Percentiles rank a stretch among this genome's conserved stretches.
phyloP scores from a whole-genome alignment of 2,113 vertebrate genomes.

The Poeciliopsis prolifica region DNA sequence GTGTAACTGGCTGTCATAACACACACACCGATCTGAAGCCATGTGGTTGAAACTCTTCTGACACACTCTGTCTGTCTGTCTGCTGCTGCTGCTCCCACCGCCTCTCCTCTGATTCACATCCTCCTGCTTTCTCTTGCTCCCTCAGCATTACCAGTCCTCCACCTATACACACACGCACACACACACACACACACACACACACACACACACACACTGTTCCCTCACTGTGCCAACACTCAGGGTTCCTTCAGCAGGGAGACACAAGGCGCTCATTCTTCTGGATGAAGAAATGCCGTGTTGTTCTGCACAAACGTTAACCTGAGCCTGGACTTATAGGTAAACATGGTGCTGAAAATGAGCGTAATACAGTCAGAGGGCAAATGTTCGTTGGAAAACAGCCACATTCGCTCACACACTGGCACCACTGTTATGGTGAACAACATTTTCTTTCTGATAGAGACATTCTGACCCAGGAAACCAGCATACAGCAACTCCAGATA shows the following conservation, averaged over 20 bases:
- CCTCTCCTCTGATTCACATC: constrained; percentile 30
- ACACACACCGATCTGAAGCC: constrained; percentile 56
- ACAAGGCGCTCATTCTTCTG: constrained; percentile 79
- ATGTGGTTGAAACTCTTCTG: constrained; percentile 60
- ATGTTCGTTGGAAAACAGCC: background rate
- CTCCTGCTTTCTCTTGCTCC: constrained; percentile 17
- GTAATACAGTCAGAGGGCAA: background rate
- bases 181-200: constrained; percentile 29
- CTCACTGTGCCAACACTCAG: constrained; percentile 23
- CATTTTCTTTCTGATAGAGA: background rate
- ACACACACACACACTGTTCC: constrained; percentile 18
- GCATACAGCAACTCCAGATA: background rate
- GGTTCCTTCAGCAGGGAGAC: constrained; percentile 33
- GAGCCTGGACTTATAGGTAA: constrained; percentile 10
- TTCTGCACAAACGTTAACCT: constrained; percentile 45
- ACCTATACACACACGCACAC: constrained; percentile 1
- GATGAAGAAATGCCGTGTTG: constrained; percentile 68
- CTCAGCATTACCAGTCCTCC: background rate
- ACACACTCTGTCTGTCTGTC: constrained; percentile 56
- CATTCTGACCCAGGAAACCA: background rate
- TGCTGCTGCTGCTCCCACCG: constrained; percentile 44
- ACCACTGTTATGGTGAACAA: constrained; percentile 3
- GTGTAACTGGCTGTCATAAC: constrained; percentile 39
- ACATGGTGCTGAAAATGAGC: constrained; percentile 14
- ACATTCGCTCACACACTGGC: background rate